Evolutionary conservation across 2,113 vertebrate species (phyloP).

Genomic region (Nycticryphes semicollaris): DNA sequence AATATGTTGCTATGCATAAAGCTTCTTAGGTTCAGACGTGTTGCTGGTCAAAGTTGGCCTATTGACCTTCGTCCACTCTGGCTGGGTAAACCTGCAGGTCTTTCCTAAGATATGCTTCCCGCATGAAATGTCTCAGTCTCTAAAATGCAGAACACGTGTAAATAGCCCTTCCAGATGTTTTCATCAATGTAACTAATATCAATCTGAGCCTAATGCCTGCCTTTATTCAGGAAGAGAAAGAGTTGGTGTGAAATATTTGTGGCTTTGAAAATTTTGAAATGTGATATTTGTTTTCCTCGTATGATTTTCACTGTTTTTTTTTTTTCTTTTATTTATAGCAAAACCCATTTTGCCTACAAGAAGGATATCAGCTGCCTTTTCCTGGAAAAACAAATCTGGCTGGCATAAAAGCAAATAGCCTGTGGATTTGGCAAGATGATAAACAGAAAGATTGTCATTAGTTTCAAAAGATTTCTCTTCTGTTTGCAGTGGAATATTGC

Average conservation of each 20-base stretch:
- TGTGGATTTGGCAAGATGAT: slow-evolving; percentile 27
- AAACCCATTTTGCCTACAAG: not conserved
- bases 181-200: not conserved
- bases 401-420: slow-evolving; percentile 21
- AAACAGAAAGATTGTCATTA: not conserved
- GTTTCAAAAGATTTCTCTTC: not conserved
- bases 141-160: not conserved
- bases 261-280: not conserved
- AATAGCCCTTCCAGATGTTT: slow-evolving; percentile 6
- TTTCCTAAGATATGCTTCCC: not conserved
- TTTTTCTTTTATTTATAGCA: not conserved
- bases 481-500: not conserved
- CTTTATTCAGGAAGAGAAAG: not conserved
- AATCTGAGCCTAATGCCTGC: not conserved
- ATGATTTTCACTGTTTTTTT: not conserved
- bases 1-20: not conserved
- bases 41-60: not conserved
- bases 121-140: not conserved
- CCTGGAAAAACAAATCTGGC: not conserved
- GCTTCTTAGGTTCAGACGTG: not conserved
- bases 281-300: not conserved
- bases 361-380: not conserved
- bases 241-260: not conserved
- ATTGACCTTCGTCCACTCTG: not conserved
- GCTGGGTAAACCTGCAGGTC: not conserved